Percentiles rank a stretch among this genome's conserved stretches.
Evolutionary conservation across 2,888 invertebrate species (phyloP).

Genomic region (Cerceris ruficornis): DNA sequence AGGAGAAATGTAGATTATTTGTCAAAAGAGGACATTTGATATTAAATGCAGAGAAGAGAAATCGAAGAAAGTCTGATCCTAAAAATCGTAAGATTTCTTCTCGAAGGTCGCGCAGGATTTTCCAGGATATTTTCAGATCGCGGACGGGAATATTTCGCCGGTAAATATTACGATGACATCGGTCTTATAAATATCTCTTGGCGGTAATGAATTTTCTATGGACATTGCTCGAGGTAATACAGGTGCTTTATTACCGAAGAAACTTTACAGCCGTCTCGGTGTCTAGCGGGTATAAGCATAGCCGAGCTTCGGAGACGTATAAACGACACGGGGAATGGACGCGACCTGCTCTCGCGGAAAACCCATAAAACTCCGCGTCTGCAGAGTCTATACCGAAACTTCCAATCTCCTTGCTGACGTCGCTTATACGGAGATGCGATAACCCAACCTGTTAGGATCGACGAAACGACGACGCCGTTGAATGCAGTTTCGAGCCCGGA

Average conservation of each 20-base stretch:
- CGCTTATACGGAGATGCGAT: slow-evolving; percentile 39
- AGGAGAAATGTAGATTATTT: too few species aligned
- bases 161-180: slow-evolving; percentile 36
- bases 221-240: slow-evolving; percentile 37
- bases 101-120: slow-evolving; percentile 13
- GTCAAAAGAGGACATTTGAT: too few species aligned
- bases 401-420: slow-evolving; percentile 58
- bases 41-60: too few species aligned
- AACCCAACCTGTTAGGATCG: slow-evolving; percentile 1
- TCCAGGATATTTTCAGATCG: slow-evolving; percentile 15
- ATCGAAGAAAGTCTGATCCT: too few species aligned
- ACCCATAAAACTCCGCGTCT: slow-evolving; percentile 74
- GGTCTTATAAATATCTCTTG: slow-evolving; percentile 38
- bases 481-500: too few species aligned
- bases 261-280: slow-evolving; percentile 48
- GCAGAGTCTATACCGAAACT: slow-evolving; percentile 61
- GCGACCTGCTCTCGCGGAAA: slow-evolving; percentile 75
- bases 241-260: slow-evolving; percentile 52
- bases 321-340: slow-evolving; percentile 60
- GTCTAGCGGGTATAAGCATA: slow-evolving; percentile 48
- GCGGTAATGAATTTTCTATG: slow-evolving; percentile 51
- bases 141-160: slow-evolving; percentile 5
- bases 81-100: too few species aligned
- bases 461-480: not conserved
- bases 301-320: slow-evolving; percentile 62